These are phyloP conservation scores for Alces alces DNA, from an alignment of 2,113 vertebrate species.

Conservation along the genomic window DNA sequence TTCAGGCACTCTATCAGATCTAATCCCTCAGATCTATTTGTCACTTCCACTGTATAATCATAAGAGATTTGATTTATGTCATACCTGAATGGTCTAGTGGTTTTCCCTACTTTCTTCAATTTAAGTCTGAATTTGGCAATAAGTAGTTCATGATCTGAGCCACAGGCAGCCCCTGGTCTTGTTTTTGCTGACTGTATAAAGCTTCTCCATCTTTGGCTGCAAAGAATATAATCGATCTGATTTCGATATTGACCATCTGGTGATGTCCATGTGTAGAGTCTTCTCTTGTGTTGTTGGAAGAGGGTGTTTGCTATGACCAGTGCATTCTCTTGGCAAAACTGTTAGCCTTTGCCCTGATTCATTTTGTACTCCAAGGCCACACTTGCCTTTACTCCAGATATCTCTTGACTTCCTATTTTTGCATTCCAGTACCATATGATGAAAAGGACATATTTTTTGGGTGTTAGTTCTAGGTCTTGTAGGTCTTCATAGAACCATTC, in stretches of 20 bases:
- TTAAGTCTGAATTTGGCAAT: background rate
- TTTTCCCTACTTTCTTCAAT: background rate
- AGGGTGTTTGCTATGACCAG: background rate
- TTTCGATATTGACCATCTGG: background rate
- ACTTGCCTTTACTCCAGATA: background rate
- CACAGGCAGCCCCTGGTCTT: background rate
- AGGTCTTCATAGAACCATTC: background rate
- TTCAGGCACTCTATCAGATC: background rate
- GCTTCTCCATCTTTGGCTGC: background rate
- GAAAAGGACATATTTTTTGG: background rate
- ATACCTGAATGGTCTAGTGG: background rate
- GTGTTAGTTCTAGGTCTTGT: background rate
- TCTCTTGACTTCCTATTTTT: background rate
- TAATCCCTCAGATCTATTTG: background rate
- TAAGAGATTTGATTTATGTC: background rate
- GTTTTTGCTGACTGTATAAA: background rate
- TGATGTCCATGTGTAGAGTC: background rate
- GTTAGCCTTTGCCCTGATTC: background rate
- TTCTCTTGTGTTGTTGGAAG: background rate
- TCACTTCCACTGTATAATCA: background rate
- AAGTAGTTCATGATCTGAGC: background rate
- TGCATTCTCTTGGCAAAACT: background rate
- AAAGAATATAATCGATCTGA: background rate
- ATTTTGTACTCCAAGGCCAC: background rate
- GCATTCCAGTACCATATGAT: background rate